Percentiles rank a stretch among this genome's conserved stretches.
Evolutionary conservation across 2,113 vertebrate species (phyloP).

Genomic region (Indicator maculatus): DNA sequence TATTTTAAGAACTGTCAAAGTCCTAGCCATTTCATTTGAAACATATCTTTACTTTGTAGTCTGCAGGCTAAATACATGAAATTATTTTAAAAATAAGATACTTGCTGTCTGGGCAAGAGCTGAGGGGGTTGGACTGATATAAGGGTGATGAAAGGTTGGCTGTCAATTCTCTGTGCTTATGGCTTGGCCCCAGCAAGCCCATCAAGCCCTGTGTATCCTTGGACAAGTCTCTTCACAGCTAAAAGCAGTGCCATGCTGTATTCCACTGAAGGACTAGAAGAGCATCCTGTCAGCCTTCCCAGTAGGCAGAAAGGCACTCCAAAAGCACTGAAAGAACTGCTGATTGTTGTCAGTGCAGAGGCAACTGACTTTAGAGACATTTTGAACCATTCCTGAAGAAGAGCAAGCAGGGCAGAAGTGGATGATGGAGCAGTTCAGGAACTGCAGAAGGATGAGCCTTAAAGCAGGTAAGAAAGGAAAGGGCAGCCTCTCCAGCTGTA

Average conservation of each 20-base stretch:
- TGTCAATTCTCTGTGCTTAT: neutral
- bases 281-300: neutral
- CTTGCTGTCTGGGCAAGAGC: neutral
- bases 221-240: neutral
- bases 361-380: neutral
- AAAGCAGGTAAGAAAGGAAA: slow-evolving; percentile 29
- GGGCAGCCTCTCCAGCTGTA: neutral
- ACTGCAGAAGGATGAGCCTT: neutral
- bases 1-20: slow-evolving; percentile 78
- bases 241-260: accelerated
- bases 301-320: neutral
- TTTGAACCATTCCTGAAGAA: neutral
- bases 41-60: slow-evolving; percentile 55
- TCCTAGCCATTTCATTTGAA: slow-evolving; percentile 77
- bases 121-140: neutral
- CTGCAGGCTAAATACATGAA: neutral
- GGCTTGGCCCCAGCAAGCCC: neutral
- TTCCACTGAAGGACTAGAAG: neutral
- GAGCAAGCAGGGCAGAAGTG: neutral
- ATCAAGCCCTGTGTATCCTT: neutral
- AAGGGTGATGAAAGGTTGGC: neutral
- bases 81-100: slow-evolving; percentile 37
- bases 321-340: neutral
- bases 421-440: neutral
- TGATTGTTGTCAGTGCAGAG: neutral